Percentiles rank a stretch among this genome's conserved stretches.
Conservation (phyloP, 2,888 invertebrate genomes). For the Aethes cnicana region DNA sequence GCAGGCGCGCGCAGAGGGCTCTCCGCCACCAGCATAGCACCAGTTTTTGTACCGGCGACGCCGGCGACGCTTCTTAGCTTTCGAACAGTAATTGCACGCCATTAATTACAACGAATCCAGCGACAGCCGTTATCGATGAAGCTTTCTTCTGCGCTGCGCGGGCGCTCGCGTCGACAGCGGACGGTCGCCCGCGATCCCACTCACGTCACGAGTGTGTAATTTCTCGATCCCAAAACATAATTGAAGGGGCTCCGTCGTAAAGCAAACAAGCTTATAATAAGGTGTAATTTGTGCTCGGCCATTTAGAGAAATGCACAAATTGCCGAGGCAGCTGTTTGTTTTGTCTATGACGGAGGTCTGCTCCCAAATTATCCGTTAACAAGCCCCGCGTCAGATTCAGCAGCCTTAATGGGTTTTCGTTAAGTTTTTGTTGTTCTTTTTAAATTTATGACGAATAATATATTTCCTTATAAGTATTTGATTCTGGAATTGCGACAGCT, state of each 20-base stretch:
- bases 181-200: slow-evolving; percentile 30
- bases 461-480: slow-evolving; percentile 67
- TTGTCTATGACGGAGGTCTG: slow-evolving; percentile 82
- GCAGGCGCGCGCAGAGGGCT: slow-evolving; percentile 61
- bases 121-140: slow-evolving; percentile 57
- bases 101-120: slow-evolving; percentile 60
- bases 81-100: slow-evolving; percentile 62
- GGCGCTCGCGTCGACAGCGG: slow-evolving; percentile 44
- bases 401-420: slow-evolving; percentile 82
- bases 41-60: slow-evolving; percentile 60
- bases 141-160: slow-evolving; percentile 48
- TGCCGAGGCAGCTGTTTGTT: slow-evolving; percentile 80
- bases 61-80: slow-evolving; percentile 46
- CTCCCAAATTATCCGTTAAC: slow-evolving; percentile 80
- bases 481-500: slow-evolving; percentile 69
- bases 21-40: slow-evolving; percentile 54
- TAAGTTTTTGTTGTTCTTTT: slow-evolving; percentile 76
- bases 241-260: slow-evolving; percentile 81
- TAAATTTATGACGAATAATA: slow-evolving; percentile 76
- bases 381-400: slow-evolving; percentile 82
- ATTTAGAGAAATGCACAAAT: slow-evolving; percentile 83
- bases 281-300: slow-evolving; percentile 81
- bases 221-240: slow-evolving; percentile 81
- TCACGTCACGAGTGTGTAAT: slow-evolving; percentile 67
- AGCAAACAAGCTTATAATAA: slow-evolving; percentile 83